phyloP scores from a whole-genome alignment of 2,113 vertebrate species.

The Tyto alba region DNA sequence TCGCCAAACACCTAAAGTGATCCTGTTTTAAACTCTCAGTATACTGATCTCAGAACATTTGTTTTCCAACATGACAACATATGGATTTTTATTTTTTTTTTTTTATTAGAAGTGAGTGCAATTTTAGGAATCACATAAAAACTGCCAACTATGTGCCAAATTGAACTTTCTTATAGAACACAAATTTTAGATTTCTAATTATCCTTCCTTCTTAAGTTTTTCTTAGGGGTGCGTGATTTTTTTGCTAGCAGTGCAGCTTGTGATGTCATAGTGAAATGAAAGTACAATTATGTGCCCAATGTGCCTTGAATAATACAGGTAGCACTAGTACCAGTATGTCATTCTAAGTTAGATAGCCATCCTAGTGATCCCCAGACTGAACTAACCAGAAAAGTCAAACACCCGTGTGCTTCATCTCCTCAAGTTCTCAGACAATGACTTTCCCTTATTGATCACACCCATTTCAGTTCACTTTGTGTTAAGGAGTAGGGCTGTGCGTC shows the following conservation, averaged over 20 bases:
- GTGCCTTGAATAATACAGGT: conserved; percentile 76
- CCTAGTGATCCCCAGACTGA: conserved; percentile 18
- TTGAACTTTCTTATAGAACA: not conserved
- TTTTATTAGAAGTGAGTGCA: not conserved
- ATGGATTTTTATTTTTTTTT: not conserved
- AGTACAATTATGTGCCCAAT: conserved; percentile 68
- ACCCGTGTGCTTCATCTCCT: conserved; percentile 8
- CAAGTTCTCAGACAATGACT: not conserved
- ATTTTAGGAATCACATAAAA: not conserved
- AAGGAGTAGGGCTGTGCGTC: conserved; percentile 57
- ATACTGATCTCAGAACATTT: not conserved
- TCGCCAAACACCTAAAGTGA: not conserved
- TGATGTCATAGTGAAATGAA: conserved; percentile 71
- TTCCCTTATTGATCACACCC: not conserved
- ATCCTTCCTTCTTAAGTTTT: conserved; percentile 7
- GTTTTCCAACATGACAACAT: not conserved
- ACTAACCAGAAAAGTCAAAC: conserved; percentile 14
- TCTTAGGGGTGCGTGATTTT: conserved; percentile 37
- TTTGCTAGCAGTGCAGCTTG: conserved; percentile 56
- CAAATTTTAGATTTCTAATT: conserved; percentile 41
- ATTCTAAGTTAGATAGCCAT: conserved; percentile 61
- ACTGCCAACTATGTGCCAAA: conserved; percentile 34
- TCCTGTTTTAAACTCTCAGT: not conserved
- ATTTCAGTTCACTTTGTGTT: conserved; percentile 58
- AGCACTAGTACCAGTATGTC: conserved; percentile 60